Percentiles rank a stretch among this genome's conserved stretches.
Conservation (phyloP, 2,888 invertebrate genomes). For the Lucinisca nassula region DNA sequence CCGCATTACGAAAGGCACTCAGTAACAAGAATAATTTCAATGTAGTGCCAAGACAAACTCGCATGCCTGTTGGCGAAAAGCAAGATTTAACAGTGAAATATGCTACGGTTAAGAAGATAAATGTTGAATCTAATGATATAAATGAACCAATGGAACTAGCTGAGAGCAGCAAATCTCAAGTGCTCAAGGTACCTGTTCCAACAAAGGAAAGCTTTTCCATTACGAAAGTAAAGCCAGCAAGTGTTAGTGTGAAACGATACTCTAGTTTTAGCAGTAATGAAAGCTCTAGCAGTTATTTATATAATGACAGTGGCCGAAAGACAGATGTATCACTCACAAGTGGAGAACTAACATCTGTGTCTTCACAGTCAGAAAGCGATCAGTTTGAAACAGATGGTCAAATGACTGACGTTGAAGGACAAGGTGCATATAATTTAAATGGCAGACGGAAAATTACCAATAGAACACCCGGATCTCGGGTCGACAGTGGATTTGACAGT, state of each 20-base stretch:
- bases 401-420: conserved; percentile 65
- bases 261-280: conserved; percentile 79
- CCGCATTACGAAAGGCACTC: conserved; percentile 74
- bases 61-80: conserved; percentile 47
- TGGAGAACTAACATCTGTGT: conserved; percentile 79
- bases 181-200: conserved; percentile 53
- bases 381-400: conserved; percentile 73
- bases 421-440: conserved; percentile 5
- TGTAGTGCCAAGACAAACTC: conserved; percentile 16
- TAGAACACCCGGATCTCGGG: conserved; percentile 46
- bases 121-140: conserved; percentile 14
- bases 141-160: background rate
- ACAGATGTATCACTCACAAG: conserved; percentile 78
- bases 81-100: conserved; percentile 73
- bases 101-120: conserved; percentile 73
- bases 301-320: conserved; percentile 54
- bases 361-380: conserved; percentile 77
- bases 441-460: conserved; percentile 18
- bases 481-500: conserved; percentile 84
- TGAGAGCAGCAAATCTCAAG: conserved; percentile 7
- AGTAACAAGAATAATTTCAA: conserved; percentile 52
- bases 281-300: conserved; percentile 74
- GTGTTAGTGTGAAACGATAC: conserved; percentile 56
- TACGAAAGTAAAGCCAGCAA: conserved; percentile 29
- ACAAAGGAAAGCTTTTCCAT: conserved; percentile 66